A percentile compares a stretch with the other conserved stretches of the same genome.
phyloP scores from a whole-genome alignment of 2,888 invertebrate genomes.

The Leptopilina drosophilae region DNA sequence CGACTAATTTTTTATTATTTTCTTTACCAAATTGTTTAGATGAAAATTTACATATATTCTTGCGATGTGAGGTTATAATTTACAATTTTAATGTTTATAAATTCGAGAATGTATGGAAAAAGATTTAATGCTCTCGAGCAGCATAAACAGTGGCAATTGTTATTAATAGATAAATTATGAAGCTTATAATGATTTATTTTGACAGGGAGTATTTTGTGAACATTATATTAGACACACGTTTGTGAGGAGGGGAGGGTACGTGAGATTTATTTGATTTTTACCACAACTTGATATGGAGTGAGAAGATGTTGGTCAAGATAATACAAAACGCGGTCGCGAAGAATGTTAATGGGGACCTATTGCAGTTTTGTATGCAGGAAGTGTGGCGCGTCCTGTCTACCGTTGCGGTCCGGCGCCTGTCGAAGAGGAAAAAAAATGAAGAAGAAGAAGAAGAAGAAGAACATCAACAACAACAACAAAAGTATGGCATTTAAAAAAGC shows the following conservation, averaged over 20 bases:
- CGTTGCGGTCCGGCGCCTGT: constrained; percentile 31
- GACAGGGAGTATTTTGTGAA: background rate
- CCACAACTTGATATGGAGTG: background rate
- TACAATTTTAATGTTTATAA: no score
- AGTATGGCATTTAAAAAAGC: constrained; percentile 16
- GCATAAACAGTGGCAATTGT: background rate
- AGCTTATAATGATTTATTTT: constrained; percentile 14
- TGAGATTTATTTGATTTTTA: constrained; percentile 18
- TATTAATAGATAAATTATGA: background rate
- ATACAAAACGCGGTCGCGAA: constrained; percentile 14
- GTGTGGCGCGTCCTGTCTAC: constrained; percentile 23
- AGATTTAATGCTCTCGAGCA: background rate
- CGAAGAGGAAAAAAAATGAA: background rate
- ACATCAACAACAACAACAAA: background rate
- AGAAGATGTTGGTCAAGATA: constrained; percentile 34
- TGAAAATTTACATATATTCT: no score
- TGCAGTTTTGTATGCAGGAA: constrained; percentile 38
- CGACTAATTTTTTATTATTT: no score
- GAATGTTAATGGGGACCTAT: constrained; percentile 31
- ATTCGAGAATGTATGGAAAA: no score
- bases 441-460: background rate
- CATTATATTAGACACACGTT: background rate
- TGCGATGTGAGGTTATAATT: no score
- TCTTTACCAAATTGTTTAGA: no score
- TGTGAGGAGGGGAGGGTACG: no score